Base-by-base conservation (phyloP, 2,888 invertebrate species). In the Conchocele bisecta region DNA sequence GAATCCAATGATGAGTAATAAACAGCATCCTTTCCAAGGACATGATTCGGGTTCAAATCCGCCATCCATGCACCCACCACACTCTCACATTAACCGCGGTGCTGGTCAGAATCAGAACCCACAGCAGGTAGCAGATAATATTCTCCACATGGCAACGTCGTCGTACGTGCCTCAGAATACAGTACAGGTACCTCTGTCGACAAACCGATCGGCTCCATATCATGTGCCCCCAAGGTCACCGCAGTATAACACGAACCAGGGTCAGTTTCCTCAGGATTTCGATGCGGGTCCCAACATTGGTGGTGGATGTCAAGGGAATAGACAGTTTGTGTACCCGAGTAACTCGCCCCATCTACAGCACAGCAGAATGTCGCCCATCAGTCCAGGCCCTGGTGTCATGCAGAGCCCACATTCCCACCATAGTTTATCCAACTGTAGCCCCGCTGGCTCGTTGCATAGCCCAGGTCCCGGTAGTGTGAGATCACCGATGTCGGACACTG, bases 101-200 rank as follows among this genome's bases (percentile, higher is more conserved):
- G 39, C 57, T 22, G 71, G 64, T 41, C 87, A 86, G 67, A 89
- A 81, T 54, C n/a, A n/a, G n/a, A n/a, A 22, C 3, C 89, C 89
- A 48, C 89, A 89, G 75, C 85, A 87, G 69, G 88, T 89, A 6
- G 89, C 89, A 15, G 89, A 89, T 68, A 87, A 83, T 57, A 89
- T 89, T 53, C 81, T 89, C n/a, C 89, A 89, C 56, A 88, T 89
- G 85, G 88, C 87, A 29, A 78, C 87, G 15, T 83, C 84, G 5
- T 69, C 80, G 11, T 89, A 86, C 69, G 82, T 85, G 17, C 77
- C 82, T 24, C 82, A 83, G 53, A 82, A 87, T 48, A 87, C 87
- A 22, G 87, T 88, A 7, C 87, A 87, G 54, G 85, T 88, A 41
- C 88, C 88, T 28, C 58, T 88, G 39, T 74, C 74, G 9, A 84